Evolutionary conservation across 2,113 vertebrate species (phyloP).

Genomic region (mouse (Mus musculus)): DNA sequence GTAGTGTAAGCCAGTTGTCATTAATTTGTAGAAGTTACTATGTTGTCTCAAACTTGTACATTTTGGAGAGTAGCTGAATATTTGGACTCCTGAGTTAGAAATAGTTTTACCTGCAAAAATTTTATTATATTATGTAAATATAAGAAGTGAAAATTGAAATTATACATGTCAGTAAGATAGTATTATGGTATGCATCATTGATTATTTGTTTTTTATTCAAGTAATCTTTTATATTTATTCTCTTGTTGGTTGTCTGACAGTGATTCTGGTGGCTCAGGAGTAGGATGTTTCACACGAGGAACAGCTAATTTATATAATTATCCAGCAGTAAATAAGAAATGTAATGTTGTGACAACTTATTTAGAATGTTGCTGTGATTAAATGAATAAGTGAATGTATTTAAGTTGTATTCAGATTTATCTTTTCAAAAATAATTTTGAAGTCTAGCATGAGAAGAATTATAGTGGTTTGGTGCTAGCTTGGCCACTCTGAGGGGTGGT

Average conservation of each 20-base stretch:
- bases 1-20: not conserved
- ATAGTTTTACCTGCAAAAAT: conserved; percentile 30
- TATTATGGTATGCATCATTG: not conserved
- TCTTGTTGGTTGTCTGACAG: not conserved
- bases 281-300: not conserved
- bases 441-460: not conserved
- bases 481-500: not conserved
- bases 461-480: not conserved
- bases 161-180: not conserved
- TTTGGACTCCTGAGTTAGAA: not conserved
- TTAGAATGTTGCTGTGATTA: not conserved
- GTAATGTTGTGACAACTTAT: not conserved
- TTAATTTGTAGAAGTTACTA: conserved; percentile 4
- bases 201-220: not conserved
- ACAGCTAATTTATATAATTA: not conserved
- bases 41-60: not conserved
- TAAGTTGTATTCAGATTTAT: not conserved
- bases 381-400: not conserved
- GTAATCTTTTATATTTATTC: not conserved
- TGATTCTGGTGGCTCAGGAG: not conserved
- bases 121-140: not conserved
- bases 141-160: not conserved
- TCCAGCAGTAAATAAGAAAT: not conserved
- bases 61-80: not conserved
- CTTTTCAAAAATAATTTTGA: not conserved